These are phyloP conservation scores for Ophioninae sp. DNA, from an alignment of 2,888 invertebrate genomes.

Conservation along the genomic window DNA sequence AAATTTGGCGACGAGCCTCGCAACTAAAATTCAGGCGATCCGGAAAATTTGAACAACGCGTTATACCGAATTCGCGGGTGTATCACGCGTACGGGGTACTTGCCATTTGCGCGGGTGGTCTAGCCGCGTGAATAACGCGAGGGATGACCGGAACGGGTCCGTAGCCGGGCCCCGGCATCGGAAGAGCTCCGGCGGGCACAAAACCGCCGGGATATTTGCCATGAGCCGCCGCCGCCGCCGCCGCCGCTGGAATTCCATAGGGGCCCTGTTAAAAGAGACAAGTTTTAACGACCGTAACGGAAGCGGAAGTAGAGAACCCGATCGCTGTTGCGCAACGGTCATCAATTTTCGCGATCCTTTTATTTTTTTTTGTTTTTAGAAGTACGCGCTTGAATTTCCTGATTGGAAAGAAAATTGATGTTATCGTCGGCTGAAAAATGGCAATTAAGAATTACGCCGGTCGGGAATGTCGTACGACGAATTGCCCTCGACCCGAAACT, in stretches of 20 bases:
- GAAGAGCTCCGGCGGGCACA: slow-evolving; percentile 72
- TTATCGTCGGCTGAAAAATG: no score
- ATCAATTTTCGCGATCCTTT: neutral
- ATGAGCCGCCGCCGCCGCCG: slow-evolving; percentile 58
- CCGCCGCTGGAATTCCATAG: slow-evolving; percentile 72
- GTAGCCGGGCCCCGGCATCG: slow-evolving; percentile 72
- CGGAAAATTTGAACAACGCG: no score
- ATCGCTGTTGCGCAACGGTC: no score
- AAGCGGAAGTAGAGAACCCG: neutral
- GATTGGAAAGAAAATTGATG: no score
- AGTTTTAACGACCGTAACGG: neutral
- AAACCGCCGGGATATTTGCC: slow-evolving; percentile 75
- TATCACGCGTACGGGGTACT: slow-evolving; percentile 37
- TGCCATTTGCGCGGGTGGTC: slow-evolving; percentile 77
- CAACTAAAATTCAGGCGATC: no score
- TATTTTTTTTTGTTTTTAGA: neutral
- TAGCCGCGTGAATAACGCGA: slow-evolving; percentile 71
- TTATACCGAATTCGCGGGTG: no score
- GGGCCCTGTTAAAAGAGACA: slow-evolving; percentile 69
- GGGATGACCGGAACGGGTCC: slow-evolving; percentile 75
- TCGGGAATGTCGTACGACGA: no score
- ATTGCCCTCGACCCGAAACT: no score
- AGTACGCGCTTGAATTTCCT: no score
- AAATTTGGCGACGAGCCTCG: no score
- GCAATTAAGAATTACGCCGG: no score